A percentile compares a stretch with the other conserved stretches of the same genome.
Evolutionary conservation across 2,113 vertebrate species (phyloP).

Genomic region (Podarcis muralis): DNA sequence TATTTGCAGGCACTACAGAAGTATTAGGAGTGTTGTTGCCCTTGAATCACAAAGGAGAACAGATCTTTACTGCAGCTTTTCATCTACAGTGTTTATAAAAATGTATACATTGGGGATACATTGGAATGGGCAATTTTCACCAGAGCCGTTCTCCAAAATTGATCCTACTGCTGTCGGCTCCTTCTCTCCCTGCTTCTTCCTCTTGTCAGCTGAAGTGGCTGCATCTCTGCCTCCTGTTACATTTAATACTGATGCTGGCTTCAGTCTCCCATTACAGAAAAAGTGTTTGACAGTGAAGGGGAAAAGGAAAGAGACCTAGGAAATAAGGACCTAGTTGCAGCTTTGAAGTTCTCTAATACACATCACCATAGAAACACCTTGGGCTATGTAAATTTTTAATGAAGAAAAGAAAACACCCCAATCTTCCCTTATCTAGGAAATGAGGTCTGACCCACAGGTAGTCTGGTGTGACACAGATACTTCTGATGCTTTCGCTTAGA

Average conservation of each 20-base stretch:
- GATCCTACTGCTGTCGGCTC: slow-evolving; percentile 17
- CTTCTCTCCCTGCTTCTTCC: slow-evolving; percentile 18
- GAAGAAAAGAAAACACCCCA: slow-evolving; percentile 40
- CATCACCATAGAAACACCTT: slow-evolving; percentile 63
- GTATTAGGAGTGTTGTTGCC: slow-evolving; percentile 36
- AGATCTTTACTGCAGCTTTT: slow-evolving; percentile 34
- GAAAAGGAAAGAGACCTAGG: slow-evolving; percentile 32
- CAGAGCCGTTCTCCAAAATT: slow-evolving; percentile 39
- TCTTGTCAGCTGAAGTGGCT: slow-evolving; percentile 30
- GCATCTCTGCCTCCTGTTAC: slow-evolving; percentile 48
- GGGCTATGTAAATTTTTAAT: slow-evolving; percentile 58
- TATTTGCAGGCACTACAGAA: slow-evolving; percentile 33
- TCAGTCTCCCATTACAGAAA: slow-evolving; percentile 56
- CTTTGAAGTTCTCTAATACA: slow-evolving; percentile 62
- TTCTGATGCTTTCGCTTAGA: slow-evolving; percentile 45
- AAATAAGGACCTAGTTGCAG: slow-evolving; percentile 32
- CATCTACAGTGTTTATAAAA: slow-evolving; percentile 33
- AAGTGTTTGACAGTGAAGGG: slow-evolving; percentile 39
- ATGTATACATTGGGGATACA: slow-evolving; percentile 32
- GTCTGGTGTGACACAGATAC: slow-evolving; percentile 50
- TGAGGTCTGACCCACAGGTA: slow-evolving; percentile 65
- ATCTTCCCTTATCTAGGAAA: slow-evolving; percentile 62
- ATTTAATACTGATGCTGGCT: slow-evolving; percentile 54
- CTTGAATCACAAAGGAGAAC: slow-evolving; percentile 28
- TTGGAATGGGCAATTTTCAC: slow-evolving; percentile 38